These are phyloP conservation scores for Zaprionus taronus DNA, from an alignment of 1,140 invertebrate species.

Conservation along the genomic window DNA sequence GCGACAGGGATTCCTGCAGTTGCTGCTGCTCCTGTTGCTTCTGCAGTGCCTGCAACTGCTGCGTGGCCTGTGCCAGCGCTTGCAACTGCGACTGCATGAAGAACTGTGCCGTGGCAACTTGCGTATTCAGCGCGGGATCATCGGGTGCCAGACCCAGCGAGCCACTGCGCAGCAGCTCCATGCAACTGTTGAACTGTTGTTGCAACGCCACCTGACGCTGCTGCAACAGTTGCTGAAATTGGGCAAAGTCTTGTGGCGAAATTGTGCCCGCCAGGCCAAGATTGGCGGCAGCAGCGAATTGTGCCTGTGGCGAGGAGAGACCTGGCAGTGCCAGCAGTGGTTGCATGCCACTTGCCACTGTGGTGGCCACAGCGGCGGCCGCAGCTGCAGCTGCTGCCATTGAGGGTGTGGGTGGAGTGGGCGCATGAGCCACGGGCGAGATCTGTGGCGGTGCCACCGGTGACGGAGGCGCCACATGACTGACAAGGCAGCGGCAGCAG, in stretches of 20 bases:
- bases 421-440: conserved; percentile 46
- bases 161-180: conserved; percentile 73
- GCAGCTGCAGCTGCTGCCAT: conserved; percentile 67
- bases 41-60: conserved; percentile 92
- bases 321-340: conserved; percentile 65
- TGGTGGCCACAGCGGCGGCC: conserved; percentile 51
- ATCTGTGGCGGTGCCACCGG: conserved; percentile 51
- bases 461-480: conserved; percentile 18
- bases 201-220: conserved; percentile 77
- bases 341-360: conserved; percentile 61
- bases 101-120: conserved; percentile 80
- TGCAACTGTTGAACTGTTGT: conserved; percentile 81
- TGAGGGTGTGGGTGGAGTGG: conserved; percentile 42
- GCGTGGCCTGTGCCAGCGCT: conserved; percentile 91
- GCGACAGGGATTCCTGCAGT: conserved; percentile 85
- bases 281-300: conserved; percentile 64
- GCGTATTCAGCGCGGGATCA: conserved; percentile 68
- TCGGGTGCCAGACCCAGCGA: conserved; percentile 68
- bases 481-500: background rate
- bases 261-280: conserved; percentile 51
- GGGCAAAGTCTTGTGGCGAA: conserved; percentile 73
- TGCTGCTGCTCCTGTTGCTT: conserved; percentile 89
- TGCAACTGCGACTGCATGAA: conserved; percentile 87
- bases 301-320: conserved; percentile 68
- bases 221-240: conserved; percentile 78